Evolutionary conservation across 1,140 invertebrate genomes (phyloP).

Genomic region (Heliconius nattereri): DNA sequence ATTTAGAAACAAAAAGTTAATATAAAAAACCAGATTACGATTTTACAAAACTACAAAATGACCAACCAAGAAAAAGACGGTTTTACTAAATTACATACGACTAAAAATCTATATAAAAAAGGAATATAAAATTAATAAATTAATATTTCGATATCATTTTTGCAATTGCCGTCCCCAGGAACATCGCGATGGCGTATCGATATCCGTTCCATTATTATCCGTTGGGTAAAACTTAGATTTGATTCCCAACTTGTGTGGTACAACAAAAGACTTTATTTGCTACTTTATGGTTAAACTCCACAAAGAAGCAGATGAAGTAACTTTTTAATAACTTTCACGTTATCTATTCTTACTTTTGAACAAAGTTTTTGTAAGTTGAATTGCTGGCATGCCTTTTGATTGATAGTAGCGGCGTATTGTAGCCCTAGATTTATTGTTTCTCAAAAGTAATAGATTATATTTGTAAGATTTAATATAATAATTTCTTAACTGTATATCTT

Average conservation of each 20-base stretch:
- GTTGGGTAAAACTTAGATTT: constrained; percentile 79
- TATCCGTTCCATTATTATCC: constrained; percentile 75
- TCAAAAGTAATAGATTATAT: neutral
- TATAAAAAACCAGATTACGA: too few species aligned
- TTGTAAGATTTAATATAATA: neutral
- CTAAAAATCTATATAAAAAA: neutral
- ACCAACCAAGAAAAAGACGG: too few species aligned
- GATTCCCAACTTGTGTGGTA: constrained; percentile 69
- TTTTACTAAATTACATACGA: neutral
- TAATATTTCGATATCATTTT: neutral
- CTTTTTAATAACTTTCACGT: constrained; percentile 51
- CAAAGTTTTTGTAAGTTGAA: neutral
- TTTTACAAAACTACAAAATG: too few species aligned
- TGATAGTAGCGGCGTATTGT: neutral
- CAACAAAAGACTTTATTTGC: constrained; percentile 68
- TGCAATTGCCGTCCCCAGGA: neutral
- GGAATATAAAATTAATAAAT: neutral
- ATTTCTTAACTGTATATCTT: too few species aligned
- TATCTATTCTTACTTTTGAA: constrained; percentile 1
- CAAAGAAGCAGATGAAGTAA: constrained; percentile 48
- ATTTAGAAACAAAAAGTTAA: too few species aligned
- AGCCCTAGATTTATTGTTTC: neutral
- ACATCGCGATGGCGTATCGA: constrained; percentile 55
- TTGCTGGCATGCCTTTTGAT: constrained; percentile 6
- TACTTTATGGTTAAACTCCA: constrained; percentile 58